Evolutionary conservation across 1,140 invertebrate genomes (phyloP).

Genomic region (Ceratosolen fusciceps): DNA sequence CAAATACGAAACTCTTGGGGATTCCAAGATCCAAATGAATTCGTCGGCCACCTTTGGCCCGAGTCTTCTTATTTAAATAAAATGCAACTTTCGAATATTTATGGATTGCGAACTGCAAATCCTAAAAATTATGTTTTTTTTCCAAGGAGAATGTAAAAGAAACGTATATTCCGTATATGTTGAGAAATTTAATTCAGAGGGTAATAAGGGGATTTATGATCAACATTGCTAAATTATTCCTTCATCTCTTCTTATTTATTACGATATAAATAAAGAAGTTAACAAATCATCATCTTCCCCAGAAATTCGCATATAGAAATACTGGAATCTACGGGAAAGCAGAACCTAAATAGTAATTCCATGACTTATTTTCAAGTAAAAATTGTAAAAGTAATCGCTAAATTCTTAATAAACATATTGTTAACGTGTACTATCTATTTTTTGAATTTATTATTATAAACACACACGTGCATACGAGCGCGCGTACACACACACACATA

Average conservation of each 20-base stretch:
- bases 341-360: conserved; percentile 6
- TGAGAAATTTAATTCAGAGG: too few relatives aligned
- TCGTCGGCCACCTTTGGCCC: conserved; percentile 16
- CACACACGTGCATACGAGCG: too few relatives aligned
- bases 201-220: too few relatives aligned
- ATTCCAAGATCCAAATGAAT: not conserved
- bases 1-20: conserved; percentile 14
- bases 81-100: too few relatives aligned
- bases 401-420: conserved; percentile 1
- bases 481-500: too few relatives aligned
- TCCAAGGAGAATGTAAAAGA: too few relatives aligned
- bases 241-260: conserved; percentile 23
- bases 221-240: not conserved
- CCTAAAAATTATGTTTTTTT: too few relatives aligned
- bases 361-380: conserved; percentile 21
- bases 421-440: too few relatives aligned
- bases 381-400: not conserved
- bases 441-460: too few relatives aligned
- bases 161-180: too few relatives aligned
- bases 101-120: too few relatives aligned
- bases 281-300: not conserved
- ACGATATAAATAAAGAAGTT: not conserved
- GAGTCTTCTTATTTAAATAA: conserved; percentile 63
- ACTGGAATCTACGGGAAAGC: not conserved
- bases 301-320: not conserved